A percentile compares a stretch with the other conserved stretches of the same genome.
phyloP scores from a whole-genome alignment of 2,888 invertebrate genomes.

The Nymphalis c-album region DNA sequence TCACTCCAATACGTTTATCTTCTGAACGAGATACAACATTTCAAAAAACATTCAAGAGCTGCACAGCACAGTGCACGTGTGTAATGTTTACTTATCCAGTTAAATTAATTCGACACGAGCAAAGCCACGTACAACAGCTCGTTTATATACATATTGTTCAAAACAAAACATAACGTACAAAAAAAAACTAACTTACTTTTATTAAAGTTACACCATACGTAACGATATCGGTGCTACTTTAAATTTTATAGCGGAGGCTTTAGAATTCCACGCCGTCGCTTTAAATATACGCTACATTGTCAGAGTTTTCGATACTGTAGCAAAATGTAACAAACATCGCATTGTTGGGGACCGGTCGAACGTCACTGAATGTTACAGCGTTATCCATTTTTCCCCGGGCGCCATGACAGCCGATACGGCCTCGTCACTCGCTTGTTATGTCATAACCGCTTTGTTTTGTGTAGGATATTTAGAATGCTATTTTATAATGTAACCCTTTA shows the following conservation, averaged over 20 bases:
- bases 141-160: too few species aligned
- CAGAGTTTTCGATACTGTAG: neutral
- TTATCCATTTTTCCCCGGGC: slow-evolving; percentile 27
- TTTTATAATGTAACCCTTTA: neutral
- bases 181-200: neutral
- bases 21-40: too few species aligned
- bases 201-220: neutral
- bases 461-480: slow-evolving; percentile 10
- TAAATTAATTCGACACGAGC: too few species aligned
- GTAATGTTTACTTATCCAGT: too few species aligned
- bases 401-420: slow-evolving; percentile 31
- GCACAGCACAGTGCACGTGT: too few species aligned
- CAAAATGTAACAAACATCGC: slow-evolving; percentile 18
- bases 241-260: slow-evolving; percentile 2
- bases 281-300: slow-evolving; percentile 9
- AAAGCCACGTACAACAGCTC: too few species aligned
- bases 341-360: slow-evolving; percentile 14
- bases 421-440: slow-evolving; percentile 27
- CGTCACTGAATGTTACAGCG: slow-evolving; percentile 10
- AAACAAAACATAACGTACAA: neutral
- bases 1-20: too few species aligned
- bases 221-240: slow-evolving; percentile 2
- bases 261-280: slow-evolving; percentile 1
- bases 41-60: too few species aligned
- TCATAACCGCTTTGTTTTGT: slow-evolving; percentile 26